phyloP scores from a whole-genome alignment of 2,797 vertebrate genomes.

The Monodelphis domestica region DNA sequence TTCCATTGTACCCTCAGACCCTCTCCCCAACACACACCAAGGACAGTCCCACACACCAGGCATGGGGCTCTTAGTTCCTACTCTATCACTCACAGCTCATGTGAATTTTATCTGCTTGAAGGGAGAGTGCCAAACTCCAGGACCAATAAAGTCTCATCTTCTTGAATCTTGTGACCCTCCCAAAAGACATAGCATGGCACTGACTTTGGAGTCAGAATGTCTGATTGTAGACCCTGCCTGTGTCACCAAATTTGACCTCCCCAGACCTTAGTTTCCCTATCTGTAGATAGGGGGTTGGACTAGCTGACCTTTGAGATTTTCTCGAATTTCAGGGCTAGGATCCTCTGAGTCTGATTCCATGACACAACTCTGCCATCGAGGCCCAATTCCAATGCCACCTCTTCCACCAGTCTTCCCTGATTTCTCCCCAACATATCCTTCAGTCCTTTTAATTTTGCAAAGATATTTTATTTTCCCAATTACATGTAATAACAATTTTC shows the following conservation, averaged over 20 bases:
- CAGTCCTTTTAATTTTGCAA: too few species aligned
- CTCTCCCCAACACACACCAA: too few species aligned
- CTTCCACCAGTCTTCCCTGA: not conserved
- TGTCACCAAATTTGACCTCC: not conserved
- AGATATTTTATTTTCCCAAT: too few species aligned
- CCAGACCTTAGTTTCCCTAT: not conserved
- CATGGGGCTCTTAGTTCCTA: not conserved
- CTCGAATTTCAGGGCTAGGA: not conserved
- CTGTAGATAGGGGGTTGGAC: not conserved
- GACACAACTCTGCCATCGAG: not conserved
- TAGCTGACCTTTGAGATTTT: not conserved
- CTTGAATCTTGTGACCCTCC: not conserved
- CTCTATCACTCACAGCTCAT: not conserved
- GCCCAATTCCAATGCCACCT: not conserved
- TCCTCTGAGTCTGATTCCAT: not conserved
- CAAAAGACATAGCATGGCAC: not conserved
- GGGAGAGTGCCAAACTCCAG: not conserved
- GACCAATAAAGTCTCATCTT: not conserved
- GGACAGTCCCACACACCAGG: not conserved
- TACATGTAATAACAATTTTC: too few species aligned
- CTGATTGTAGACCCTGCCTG: not conserved
- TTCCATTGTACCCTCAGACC: not conserved
- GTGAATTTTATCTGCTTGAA: not conserved
- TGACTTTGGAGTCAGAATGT: not conserved
- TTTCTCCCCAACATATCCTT: too few species aligned